These are phyloP conservation scores for Reticulitermes speratus DNA, from an alignment of 1,140 invertebrate species.

Conservation along the genomic window DNA sequence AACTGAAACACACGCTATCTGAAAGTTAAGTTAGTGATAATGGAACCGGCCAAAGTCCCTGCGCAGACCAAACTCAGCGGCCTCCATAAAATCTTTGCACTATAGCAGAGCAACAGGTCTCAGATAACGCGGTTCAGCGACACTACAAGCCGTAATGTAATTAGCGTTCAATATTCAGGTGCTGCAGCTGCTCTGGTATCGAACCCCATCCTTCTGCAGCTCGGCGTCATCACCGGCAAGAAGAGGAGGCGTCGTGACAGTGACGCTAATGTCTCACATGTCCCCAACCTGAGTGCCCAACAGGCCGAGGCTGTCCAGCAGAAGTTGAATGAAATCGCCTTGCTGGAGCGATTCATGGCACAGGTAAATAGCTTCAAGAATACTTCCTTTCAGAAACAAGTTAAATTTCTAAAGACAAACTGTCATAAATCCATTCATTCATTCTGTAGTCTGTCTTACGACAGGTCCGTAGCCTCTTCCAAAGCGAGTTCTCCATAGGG, in stretches of 20 bases:
- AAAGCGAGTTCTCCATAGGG: too few species aligned
- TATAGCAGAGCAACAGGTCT: too few species aligned
- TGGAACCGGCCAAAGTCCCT: too few species aligned
- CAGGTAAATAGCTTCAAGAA: slow-evolving; percentile 21
- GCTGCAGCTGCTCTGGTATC: slow-evolving; percentile 73
- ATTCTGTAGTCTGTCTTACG: too few species aligned
- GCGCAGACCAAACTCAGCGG: too few species aligned
- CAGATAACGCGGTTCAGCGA: too few species aligned
- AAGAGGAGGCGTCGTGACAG: slow-evolving; percentile 45
- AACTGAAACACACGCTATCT: too few species aligned
- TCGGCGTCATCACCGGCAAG: slow-evolving; percentile 61
- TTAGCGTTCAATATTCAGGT: not conserved
- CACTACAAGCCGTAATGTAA: too few species aligned
- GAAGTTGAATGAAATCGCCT: slow-evolving; percentile 26
- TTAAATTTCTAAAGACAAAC: not conserved
- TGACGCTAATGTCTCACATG: not conserved
- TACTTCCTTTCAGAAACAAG: not conserved
- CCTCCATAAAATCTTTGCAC: too few species aligned
- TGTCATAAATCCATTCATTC: not conserved
- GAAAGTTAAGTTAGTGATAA: too few species aligned
- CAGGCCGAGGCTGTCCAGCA: not conserved
- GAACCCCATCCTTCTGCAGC: slow-evolving; percentile 72
- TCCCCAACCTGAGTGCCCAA: not conserved
- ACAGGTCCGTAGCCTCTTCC: too few species aligned
- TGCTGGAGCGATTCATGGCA: slow-evolving; percentile 35